Evolutionary conservation across 2,888 invertebrate genomes (phyloP), one percentile per base, ranked within the genome.

Genomic region (Anoncus sp.): DNA sequence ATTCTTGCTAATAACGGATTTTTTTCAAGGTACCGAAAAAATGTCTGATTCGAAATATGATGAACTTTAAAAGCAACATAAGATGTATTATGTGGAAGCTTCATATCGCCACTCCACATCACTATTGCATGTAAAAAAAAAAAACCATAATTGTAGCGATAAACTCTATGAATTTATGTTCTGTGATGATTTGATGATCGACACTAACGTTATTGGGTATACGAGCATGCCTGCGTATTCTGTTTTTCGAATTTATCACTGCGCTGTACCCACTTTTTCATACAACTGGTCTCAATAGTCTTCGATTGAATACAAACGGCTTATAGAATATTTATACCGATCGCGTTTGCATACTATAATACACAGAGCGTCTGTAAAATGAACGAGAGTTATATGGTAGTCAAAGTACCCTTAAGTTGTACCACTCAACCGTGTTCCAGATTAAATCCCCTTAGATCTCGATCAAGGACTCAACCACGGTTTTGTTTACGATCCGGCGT

Each of bases 401-500:
- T 59, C 59, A 31, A 75, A 72, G 49, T 67, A 72, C 70, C 75
- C 70, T 70, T 57, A 63, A 75, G 67, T 60, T 63, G 66, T 51
- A 51, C 57, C 45, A 55, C 59, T 53, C 14, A 47, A 40, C 55
- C 9, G 22, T 3, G 12, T n/a, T n/a, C 43, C 20, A 35, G 62
- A 70, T 63, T n/a, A 67, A 31, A 47, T 57, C 14, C 51, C 16
- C 38, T 47, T 49, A 45, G 51, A 55, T 59, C 35, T 40, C 47
- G 45, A 38, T 55, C 45, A 57, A 47, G 49, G 9, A 66, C 53
- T 22, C 40, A 76, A 80, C 80, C 77, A 73, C 72, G 67, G 79
- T 83, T 86, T 87, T 86, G 86, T 87, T 88, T 88, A 88, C 87
- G 86, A 84, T 80, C 81, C 75, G 53, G 20, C 72, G 72, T 76